Percentiles rank a stretch among this genome's conserved stretches.
phyloP scores from a whole-genome alignment of 2,113 vertebrate species.

The Zeus faber region DNA sequence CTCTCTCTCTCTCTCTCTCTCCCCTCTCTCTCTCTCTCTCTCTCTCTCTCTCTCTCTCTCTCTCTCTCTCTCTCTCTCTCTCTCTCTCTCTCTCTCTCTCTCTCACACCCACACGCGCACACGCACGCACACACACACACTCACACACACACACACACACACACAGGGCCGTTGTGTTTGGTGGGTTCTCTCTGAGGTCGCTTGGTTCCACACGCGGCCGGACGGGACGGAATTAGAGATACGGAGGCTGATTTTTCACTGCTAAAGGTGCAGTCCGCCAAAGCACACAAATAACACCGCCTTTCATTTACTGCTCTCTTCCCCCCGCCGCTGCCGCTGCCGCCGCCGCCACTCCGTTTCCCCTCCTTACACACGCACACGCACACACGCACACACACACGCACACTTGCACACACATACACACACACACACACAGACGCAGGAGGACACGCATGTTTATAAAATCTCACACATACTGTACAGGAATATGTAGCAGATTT shows the following conservation, averaged over 20 bases:
- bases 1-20: too few species aligned
- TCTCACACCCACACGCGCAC: background rate
- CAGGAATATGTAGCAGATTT: too few species aligned
- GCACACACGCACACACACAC: slow-evolving; percentile 27
- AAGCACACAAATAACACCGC: slow-evolving; percentile 64
- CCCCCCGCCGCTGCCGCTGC: background rate
- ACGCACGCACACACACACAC: background rate
- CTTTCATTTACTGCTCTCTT: slow-evolving; percentile 45
- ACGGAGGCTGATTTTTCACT: slow-evolving; percentile 48
- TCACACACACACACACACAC: slow-evolving; percentile 14
- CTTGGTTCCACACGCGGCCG: slow-evolving; percentile 33
- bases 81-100: background rate
- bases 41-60: background rate
- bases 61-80: background rate
- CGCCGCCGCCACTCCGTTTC: slow-evolving; percentile 6
- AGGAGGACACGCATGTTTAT: slow-evolving; percentile 14
- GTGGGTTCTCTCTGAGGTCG: slow-evolving; percentile 14
- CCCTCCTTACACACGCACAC: slow-evolving; percentile 19
- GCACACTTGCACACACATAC: slow-evolving; percentile 14
- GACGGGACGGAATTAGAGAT: slow-evolving; percentile 63
- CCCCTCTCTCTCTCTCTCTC: background rate
- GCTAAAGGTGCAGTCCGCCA: slow-evolving; percentile 41
- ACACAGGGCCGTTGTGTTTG: slow-evolving; percentile 46
- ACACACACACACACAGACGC: slow-evolving; percentile 18
- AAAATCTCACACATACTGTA: too few species aligned